A percentile compares a stretch with the other conserved stretches of the same genome.
These are phyloP conservation scores for Volucella zonaria DNA, from an alignment of 2,888 invertebrate genomes.

Conservation along the genomic window DNA sequence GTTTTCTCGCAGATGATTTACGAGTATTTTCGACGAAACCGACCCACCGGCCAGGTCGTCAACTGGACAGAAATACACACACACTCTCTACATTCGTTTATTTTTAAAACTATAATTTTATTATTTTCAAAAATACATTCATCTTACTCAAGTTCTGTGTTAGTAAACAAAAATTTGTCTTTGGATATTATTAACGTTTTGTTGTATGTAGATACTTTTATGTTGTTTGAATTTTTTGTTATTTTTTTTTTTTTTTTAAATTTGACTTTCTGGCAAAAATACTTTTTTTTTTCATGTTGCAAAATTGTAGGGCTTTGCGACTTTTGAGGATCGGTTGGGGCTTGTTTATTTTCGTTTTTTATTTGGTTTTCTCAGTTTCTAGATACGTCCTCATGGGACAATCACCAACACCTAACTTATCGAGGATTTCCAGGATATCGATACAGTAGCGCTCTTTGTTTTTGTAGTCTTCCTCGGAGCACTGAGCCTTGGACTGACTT, in stretches of 20 bases:
- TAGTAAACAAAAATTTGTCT: conserved; percentile 67
- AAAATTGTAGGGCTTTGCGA: conserved; percentile 9
- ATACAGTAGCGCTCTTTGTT: conserved; percentile 79
- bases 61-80: conserved; percentile 27
- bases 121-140: conserved; percentile 59
- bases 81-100: background rate
- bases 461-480: conserved; percentile 77
- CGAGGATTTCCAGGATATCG: conserved; percentile 80
- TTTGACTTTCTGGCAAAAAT: conserved; percentile 40
- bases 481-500: conserved; percentile 76
- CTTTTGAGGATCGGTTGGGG: conserved; percentile 1
- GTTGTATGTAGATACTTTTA: conserved; percentile 15
- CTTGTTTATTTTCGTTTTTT: conserved; percentile 19
- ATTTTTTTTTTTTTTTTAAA: conserved; percentile 36
- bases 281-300: conserved; percentile 19
- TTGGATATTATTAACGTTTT: conserved; percentile 37
- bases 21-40: conserved; percentile 12
- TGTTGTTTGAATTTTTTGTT: background rate
- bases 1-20: conserved; percentile 19
- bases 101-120: conserved; percentile 63
- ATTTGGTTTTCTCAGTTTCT: conserved; percentile 76
- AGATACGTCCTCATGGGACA: conserved; percentile 80
- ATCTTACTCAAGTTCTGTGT: conserved; percentile 60
- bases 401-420: conserved; percentile 80
- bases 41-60: conserved; percentile 13